Percentiles rank a stretch among this genome's conserved stretches.
phyloP scores from a whole-genome alignment of 1,140 invertebrate genomes.

The Drosophila erecta region DNA sequence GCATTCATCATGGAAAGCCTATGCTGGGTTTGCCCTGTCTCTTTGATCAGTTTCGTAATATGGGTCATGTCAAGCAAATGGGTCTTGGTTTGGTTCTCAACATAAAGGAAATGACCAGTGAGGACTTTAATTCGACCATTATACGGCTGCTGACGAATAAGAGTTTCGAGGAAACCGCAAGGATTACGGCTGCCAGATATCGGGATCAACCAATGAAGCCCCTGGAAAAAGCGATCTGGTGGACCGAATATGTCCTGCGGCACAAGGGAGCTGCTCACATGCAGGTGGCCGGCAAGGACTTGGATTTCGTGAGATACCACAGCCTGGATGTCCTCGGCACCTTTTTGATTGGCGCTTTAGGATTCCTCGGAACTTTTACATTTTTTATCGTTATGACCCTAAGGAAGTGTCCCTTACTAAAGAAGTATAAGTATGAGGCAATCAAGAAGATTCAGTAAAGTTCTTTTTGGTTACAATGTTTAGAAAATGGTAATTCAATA shows the following conservation, averaged over 20 bases:
- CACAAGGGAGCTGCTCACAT: constrained; percentile 83
- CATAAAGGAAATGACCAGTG: constrained; percentile 13
- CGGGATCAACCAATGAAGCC: constrained; percentile 86
- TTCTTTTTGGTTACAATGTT: neutral
- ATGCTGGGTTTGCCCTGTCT: constrained; percentile 59
- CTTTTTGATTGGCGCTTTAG: constrained; percentile 2
- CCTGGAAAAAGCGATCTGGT: constrained; percentile 87
- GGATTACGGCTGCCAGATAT: constrained; percentile 84
- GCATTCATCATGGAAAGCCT: constrained; percentile 68
- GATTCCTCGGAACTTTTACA: neutral
- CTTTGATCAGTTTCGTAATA: constrained; percentile 65
- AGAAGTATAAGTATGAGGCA: neutral
- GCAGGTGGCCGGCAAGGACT: constrained; percentile 71
- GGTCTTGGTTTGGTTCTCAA: constrained; percentile 85
- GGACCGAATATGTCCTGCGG: constrained; percentile 87
- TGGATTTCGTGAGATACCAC: constrained; percentile 51
- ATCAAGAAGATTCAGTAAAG: constrained; percentile 5
- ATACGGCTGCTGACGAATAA: constrained; percentile 32
- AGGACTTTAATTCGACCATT: constrained; percentile 10
- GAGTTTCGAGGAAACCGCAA: constrained; percentile 23
- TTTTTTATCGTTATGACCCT: neutral
- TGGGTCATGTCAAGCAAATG: constrained; percentile 68
- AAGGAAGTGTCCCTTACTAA: neutral
- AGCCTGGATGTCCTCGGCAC: constrained; percentile 40
- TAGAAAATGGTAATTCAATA: too few relatives aligned